Percentiles rank a stretch among this genome's conserved stretches.
Conservation (phyloP, 2,797 vertebrate species). For the Gymnopithys bicolor region DNA sequence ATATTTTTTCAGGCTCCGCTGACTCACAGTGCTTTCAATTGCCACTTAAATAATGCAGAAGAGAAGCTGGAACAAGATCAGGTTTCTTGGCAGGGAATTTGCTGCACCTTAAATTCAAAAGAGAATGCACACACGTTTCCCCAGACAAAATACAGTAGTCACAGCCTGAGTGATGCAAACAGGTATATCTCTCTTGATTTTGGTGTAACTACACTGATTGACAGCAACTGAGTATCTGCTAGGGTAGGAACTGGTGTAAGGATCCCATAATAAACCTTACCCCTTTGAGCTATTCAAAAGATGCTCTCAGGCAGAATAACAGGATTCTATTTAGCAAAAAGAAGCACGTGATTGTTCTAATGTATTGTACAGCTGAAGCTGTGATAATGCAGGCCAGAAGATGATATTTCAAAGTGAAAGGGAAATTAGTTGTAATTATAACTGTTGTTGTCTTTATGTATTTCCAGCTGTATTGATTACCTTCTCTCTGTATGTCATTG, state of each 20-base stretch:
- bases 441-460: neutral
- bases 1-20: neutral
- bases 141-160: neutral
- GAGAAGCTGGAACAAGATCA: neutral
- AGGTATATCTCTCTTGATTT: neutral
- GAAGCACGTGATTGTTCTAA: neutral
- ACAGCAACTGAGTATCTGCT: neutral
- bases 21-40: neutral
- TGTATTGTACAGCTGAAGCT: neutral
- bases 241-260: neutral
- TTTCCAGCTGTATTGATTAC: slow-evolving; percentile 33
- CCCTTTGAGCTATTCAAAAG: neutral
- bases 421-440: slow-evolving; percentile 8
- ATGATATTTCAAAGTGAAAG: neutral
- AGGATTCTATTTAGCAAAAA: neutral
- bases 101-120: neutral
- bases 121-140: neutral
- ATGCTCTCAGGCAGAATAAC: neutral
- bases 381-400: neutral
- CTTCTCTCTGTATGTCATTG: neutral
- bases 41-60: slow-evolving; percentile 39
- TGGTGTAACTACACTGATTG: neutral
- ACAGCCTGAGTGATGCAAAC: neutral
- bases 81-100: neutral
- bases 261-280: neutral